phyloP scores from a whole-genome alignment of 2,113 vertebrate genomes.

The Xyliphius kryptos region DNA sequence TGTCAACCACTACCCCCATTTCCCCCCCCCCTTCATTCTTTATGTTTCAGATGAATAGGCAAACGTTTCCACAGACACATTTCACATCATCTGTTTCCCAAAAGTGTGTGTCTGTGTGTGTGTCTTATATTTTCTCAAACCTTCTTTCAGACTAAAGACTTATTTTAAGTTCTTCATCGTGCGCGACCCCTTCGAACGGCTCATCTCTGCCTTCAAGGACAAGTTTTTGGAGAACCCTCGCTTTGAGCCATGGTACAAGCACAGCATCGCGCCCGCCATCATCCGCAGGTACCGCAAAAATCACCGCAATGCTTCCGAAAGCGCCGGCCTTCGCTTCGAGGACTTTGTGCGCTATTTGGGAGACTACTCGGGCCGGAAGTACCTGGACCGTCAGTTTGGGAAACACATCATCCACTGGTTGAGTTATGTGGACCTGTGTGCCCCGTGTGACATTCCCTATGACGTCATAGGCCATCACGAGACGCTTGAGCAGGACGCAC shows the following conservation, averaged over 20 bases:
- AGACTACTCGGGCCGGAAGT: conserved; percentile 72
- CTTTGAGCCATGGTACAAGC: conserved; percentile 95
- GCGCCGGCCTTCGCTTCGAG: conserved; percentile 84
- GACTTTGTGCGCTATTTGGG: conserved; percentile 95
- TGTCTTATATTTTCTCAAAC: not conserved
- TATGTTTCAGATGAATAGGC: no score
- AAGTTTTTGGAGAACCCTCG: conserved; percentile 96
- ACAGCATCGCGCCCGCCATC: conserved; percentile 89
- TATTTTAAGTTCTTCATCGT: conserved; percentile 99
- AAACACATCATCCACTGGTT: conserved; percentile 95
- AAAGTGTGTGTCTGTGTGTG: no score
- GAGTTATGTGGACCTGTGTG: conserved; percentile 87
- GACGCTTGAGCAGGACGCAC: conserved; percentile 85
- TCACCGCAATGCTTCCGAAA: conserved; percentile 56
- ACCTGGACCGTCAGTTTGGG: conserved; percentile 85
- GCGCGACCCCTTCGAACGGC: conserved; percentile 91
- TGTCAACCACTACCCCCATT: no score
- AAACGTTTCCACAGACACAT: no score
- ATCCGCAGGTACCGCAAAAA: conserved; percentile 85
- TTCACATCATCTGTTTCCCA: no score
- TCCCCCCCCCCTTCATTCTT: no score
- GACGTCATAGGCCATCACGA: conserved; percentile 89
- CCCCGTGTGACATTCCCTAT: conserved; percentile 86
- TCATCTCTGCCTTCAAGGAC: conserved; percentile 82
- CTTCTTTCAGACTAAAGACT: conserved; percentile 70